These are phyloP conservation scores for Dioctria rufipes DNA, from an alignment of 2,888 invertebrate species.

Conservation along the genomic window DNA sequence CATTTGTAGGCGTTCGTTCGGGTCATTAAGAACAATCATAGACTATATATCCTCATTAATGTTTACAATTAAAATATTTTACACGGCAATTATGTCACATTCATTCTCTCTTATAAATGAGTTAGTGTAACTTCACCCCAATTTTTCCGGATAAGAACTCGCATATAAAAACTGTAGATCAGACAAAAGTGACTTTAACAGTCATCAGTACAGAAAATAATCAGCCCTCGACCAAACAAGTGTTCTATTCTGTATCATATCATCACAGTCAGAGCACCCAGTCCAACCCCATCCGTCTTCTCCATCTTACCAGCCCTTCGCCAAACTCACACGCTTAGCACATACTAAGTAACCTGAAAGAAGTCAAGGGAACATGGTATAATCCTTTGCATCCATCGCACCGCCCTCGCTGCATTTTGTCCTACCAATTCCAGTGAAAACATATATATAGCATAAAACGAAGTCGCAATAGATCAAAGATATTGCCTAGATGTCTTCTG, in stretches of 20 bases:
- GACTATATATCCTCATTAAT: neutral
- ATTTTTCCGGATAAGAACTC: constrained; percentile 14
- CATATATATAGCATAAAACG: constrained; percentile 8
- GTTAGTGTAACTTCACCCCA: constrained; percentile 30
- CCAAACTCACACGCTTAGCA: neutral
- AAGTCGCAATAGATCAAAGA: constrained; percentile 51
- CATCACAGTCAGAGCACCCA: no score
- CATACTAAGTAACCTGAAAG: neutral
- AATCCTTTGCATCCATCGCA: neutral
- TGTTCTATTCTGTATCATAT: neutral
- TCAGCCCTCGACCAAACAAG: neutral
- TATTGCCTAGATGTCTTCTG: constrained; percentile 30
- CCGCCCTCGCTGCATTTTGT: neutral
- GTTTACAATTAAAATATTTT: constrained; percentile 36
- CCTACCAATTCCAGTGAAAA: neutral
- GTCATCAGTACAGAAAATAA: constrained; percentile 12
- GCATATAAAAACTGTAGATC: constrained; percentile 18
- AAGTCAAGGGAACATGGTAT: neutral
- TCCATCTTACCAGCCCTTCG: neutral
- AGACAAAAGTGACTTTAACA: neutral
- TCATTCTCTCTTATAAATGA: constrained; percentile 39
- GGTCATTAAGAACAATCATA: neutral
- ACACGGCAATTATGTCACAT: constrained; percentile 48
- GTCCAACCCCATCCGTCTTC: no score
- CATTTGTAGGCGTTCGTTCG: no score